Percentiles rank a stretch among this genome's conserved stretches.
Evolutionary conservation across 2,113 vertebrate genomes (phyloP).

Genomic region (Pangasianodon gigas): DNA sequence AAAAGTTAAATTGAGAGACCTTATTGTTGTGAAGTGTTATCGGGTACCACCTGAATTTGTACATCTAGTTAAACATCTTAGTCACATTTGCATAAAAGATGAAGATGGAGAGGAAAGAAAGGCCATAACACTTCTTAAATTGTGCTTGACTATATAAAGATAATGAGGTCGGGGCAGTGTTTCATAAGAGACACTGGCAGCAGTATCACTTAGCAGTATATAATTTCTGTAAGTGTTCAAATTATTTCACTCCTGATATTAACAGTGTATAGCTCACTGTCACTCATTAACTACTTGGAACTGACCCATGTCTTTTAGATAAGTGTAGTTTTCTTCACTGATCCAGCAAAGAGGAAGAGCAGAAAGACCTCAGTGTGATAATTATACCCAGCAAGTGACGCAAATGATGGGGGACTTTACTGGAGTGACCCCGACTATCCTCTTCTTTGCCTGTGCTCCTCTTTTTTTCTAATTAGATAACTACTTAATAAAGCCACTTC

Average conservation of each 20-base stretch:
- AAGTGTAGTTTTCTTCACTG: neutral
- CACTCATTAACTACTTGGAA: neutral
- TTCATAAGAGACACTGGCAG: neutral
- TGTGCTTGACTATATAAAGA: neutral
- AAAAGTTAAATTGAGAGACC: neutral
- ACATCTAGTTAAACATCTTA: neutral
- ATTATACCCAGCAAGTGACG: constrained; percentile 8
- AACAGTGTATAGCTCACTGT: neutral
- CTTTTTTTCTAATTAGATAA: constrained; percentile 53
- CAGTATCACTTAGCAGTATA: neutral
- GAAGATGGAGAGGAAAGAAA: neutral
- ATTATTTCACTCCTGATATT: neutral
- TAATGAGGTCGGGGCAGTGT: neutral
- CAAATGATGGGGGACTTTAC: constrained; percentile 16
- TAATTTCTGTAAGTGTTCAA: neutral
- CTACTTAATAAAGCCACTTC: constrained; percentile 58
- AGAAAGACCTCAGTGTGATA: neutral
- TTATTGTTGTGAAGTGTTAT: neutral
- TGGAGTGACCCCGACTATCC: constrained; percentile 50
- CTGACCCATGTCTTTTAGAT: neutral
- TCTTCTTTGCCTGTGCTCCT: constrained; percentile 8
- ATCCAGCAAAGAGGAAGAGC: neutral
- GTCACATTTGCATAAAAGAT: neutral
- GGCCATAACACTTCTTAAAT: neutral
- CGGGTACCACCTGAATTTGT: neutral